phyloP scores from a whole-genome alignment of 2,888 invertebrate species.

The Epinotia demarniana region DNA sequence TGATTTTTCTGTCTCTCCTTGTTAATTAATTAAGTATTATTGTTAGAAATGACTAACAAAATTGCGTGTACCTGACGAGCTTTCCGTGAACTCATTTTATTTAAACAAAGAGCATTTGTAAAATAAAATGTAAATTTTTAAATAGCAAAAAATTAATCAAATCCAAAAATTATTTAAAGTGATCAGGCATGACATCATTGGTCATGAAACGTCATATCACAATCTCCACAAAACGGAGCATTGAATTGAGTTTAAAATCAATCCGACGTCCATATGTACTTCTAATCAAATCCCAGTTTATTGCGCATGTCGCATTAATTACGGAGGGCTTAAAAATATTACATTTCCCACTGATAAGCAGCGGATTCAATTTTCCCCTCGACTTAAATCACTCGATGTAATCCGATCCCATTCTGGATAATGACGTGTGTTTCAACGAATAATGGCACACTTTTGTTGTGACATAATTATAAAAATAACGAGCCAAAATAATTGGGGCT shows the following conservation, averaged over 20 bases:
- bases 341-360: constrained; percentile 21
- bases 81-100: too few species aligned
- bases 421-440: constrained; percentile 26
- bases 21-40: too few species aligned
- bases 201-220: too few species aligned
- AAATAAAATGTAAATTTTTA: too few species aligned
- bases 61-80: too few species aligned
- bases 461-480: background rate
- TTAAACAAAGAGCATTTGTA: too few species aligned
- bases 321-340: constrained; percentile 20
- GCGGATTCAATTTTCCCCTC: constrained; percentile 20
- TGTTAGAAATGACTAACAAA: too few species aligned
- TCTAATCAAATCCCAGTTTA: constrained; percentile 1
- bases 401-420: constrained; percentile 18
- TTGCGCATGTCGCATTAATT: constrained; percentile 14
- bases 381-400: constrained; percentile 28
- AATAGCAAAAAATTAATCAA: too few species aligned
- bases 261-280: background rate
- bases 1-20: too few species aligned
- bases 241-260: background rate
- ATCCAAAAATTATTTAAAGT: too few species aligned
- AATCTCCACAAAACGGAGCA: too few species aligned
- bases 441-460: background rate
- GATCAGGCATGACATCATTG: too few species aligned
- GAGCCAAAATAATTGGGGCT: background rate